Evolutionary conservation across 2,113 vertebrate genomes (phyloP), one percentile per base, ranked within the genome.

Genomic region (Indicator maculatus): DNA sequence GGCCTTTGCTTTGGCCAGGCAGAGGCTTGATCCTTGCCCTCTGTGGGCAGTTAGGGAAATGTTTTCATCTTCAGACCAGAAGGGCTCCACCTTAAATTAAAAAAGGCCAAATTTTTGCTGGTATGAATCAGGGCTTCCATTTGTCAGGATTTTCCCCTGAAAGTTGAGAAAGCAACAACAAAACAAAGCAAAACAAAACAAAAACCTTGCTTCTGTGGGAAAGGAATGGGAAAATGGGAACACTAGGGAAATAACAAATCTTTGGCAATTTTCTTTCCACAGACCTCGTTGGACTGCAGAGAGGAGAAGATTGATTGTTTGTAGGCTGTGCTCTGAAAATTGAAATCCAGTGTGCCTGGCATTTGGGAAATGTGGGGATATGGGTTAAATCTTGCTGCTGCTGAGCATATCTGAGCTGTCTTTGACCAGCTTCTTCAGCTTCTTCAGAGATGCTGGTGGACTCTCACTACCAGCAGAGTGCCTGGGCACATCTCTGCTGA

Each of bases 61-160:
- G 78, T 93, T 95, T 95, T 91, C 58, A 72, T 86, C 83, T 75
- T 93, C 73, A 50, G 30, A 78, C 72, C 36, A 89, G 44, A 91
- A 94, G 39, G 56, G 80, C 88, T 95, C 95, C 93, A 95, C 96
- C 95, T 96, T 96, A 93, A 95, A 90, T 61, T 95, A 41, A 86
- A 90, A 86, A 93, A 92, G 76, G 76, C 64, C 89, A 80, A 38
- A 89, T 96, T 93, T 96, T 96, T 96, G 72, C 79, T 95, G 75
- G 65, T 97, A 95, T 97, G 95, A 95, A 93, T 96, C 94, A 95
- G 89, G 93, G 53, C 93, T 95, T 95, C 94, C 84, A 95, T 91
- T 95, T 95, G 96, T 95, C 92, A 95, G 92, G 83, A 94, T 96
- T 95, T 96, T 94, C 80, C 95, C 60, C 83, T 90, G 88, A 86